These are phyloP conservation scores for Sminthurinus aureus DNA, from an alignment of 2,888 invertebrate species.

Conservation along the genomic window DNA sequence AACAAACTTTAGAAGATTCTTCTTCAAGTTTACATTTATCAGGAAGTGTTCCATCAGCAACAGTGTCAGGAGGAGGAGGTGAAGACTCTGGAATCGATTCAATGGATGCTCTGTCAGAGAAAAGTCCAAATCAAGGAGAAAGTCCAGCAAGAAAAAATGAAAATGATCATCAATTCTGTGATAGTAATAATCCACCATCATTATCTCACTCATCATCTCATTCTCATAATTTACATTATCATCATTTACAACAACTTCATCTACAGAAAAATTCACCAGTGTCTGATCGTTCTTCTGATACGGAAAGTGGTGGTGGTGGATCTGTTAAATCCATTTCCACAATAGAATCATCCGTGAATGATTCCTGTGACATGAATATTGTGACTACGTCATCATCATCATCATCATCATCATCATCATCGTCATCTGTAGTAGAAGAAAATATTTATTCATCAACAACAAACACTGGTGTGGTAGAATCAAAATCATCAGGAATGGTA, in stretches of 20 bases:
- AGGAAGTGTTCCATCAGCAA: not conserved
- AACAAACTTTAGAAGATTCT: too few species aligned
- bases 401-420: not conserved
- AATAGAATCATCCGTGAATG: not conserved
- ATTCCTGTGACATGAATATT: not conserved
- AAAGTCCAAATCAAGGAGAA: constrained; percentile 87
- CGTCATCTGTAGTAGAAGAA: not conserved
- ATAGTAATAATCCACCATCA: constrained; percentile 18
- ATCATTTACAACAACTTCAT: constrained; percentile 20
- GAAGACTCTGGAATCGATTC: constrained; percentile 93
- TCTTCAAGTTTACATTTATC: too few species aligned
- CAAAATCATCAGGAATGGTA: not conserved
- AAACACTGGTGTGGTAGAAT: not conserved
- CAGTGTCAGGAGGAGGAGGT: constrained; percentile 64
- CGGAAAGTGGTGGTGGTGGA: constrained; percentile 9
- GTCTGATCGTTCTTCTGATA: constrained; percentile 23
- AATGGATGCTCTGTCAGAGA: constrained; percentile 92
- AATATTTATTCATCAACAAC: not conserved
- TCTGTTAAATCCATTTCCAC: not conserved
- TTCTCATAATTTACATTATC: constrained; percentile 17
- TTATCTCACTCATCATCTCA: constrained; percentile 23
- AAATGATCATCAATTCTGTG: constrained; percentile 60
- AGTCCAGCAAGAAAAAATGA: constrained; percentile 65
- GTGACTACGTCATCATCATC: not conserved
- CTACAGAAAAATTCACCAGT: constrained; percentile 21